These are phyloP conservation scores for Gymnarchus niloticus DNA, from an alignment of 2,113 vertebrate genomes.

Conservation along the genomic window DNA sequence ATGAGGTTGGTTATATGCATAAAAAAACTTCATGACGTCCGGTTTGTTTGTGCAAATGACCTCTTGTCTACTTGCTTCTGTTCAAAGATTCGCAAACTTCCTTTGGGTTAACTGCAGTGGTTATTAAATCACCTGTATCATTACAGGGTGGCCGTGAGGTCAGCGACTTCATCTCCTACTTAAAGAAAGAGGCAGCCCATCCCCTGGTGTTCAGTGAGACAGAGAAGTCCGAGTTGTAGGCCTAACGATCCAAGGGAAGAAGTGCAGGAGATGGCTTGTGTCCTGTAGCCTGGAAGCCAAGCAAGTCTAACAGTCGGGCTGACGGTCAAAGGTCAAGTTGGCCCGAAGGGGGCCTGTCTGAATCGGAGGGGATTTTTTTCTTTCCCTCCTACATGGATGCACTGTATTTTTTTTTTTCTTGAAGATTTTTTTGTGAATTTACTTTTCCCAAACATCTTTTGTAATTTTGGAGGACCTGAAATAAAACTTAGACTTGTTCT, in stretches of 20 bases:
- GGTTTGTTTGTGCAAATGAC: not conserved
- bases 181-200: conserved; percentile 85
- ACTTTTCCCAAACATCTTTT: conserved; percentile 48
- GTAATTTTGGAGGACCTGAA: conserved; percentile 66
- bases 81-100: too few species aligned
- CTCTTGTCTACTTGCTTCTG: not conserved
- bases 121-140: not conserved
- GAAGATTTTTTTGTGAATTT: conserved; percentile 30
- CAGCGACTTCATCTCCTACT: conserved; percentile 85
- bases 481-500: conserved; percentile 60
- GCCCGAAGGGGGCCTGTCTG: conserved; percentile 37
- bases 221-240: conserved; percentile 67
- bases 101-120: not conserved
- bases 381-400: conserved; percentile 28
- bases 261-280: conserved; percentile 38
- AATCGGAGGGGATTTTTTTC: conserved; percentile 1
- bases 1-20: conserved; percentile 82
- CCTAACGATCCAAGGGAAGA: conserved; percentile 27
- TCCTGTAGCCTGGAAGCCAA: conserved; percentile 5
- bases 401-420: conserved; percentile 27
- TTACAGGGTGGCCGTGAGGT: conserved; percentile 90
- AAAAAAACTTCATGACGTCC: too few species aligned
- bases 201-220: conserved; percentile 76
- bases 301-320: conserved; percentile 4
- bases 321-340: conserved; percentile 13